A percentile compares a stretch with the other conserved stretches of the same genome.
Evolutionary conservation across 2,113 vertebrate species (phyloP).

Genomic region (Gyps fulvus): DNA sequence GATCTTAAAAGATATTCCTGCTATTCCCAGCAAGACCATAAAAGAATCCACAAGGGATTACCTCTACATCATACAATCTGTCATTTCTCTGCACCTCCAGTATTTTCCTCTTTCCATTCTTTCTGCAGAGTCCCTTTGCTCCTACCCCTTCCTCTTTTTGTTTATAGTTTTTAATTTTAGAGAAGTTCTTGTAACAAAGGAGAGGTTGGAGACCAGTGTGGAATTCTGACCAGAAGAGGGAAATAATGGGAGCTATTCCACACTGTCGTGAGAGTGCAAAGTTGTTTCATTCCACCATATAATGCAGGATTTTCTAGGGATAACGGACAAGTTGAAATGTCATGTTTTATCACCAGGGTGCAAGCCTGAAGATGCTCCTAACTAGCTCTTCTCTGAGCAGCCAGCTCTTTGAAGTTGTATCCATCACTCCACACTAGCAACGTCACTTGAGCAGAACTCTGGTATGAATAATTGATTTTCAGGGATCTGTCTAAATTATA

Average conservation of each 20-base stretch:
- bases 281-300: not conserved
- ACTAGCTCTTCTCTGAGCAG: not conserved
- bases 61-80: not conserved
- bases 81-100: not conserved
- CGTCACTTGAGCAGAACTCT: not conserved
- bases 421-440: not conserved
- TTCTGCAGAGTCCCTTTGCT: not conserved
- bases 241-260: not conserved
- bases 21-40: not conserved
- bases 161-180: not conserved
- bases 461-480: not conserved
- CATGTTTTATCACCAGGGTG: not conserved
- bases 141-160: not conserved
- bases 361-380: not conserved
- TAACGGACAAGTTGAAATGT: not conserved
- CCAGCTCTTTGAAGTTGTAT: not conserved
- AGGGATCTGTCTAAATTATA: not conserved
- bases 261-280: not conserved
- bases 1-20: not conserved
- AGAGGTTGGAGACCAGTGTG: not conserved
- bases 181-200: not conserved
- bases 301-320: not conserved
- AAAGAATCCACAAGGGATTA: not conserved
- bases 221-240: not conserved
- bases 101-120: not conserved